phyloP scores from a whole-genome alignment of 2,113 vertebrate species.

The Ctenodactylus gundi region DNA sequence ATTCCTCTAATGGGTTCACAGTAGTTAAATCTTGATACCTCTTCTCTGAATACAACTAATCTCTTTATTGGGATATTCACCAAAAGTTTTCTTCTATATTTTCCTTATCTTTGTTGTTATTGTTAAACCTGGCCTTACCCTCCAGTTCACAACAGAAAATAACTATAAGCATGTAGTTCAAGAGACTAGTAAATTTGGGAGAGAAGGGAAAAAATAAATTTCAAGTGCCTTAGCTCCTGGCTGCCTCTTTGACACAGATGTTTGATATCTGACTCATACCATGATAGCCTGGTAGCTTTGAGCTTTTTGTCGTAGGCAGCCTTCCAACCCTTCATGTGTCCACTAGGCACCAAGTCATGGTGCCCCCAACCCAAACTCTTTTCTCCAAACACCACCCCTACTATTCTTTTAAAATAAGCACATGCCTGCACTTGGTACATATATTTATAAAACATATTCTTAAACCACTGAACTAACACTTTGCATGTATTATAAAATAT shows the following conservation, averaged over 20 bases:
- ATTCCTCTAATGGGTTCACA: too few relatives aligned
- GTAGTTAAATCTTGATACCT: too few relatives aligned
- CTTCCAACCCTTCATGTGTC: background rate
- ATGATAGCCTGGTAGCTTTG: background rate
- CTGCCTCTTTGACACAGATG: background rate
- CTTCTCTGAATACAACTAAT: too few relatives aligned
- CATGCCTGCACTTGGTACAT: background rate
- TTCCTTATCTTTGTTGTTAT: too few relatives aligned
- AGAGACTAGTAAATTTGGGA: too few relatives aligned
- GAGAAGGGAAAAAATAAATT: too few relatives aligned
- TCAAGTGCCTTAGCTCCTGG: too few relatives aligned
- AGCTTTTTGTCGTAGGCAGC: background rate
- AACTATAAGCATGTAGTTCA: too few relatives aligned
- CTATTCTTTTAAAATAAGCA: background rate
- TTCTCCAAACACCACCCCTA: background rate
- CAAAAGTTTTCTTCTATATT: too few relatives aligned
- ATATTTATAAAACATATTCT: background rate
- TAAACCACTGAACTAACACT: background rate
- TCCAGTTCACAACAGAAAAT: too few relatives aligned
- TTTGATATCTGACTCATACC: background rate
- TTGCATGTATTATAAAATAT: slow-evolving; percentile 17
- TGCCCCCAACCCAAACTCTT: background rate
- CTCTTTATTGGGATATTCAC: too few relatives aligned
- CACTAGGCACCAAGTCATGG: background rate
- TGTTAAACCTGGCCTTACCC: too few relatives aligned